Evolutionary conservation across 2,888 invertebrate genomes (phyloP).

Genomic region (Leptogaster cylindrica): DNA sequence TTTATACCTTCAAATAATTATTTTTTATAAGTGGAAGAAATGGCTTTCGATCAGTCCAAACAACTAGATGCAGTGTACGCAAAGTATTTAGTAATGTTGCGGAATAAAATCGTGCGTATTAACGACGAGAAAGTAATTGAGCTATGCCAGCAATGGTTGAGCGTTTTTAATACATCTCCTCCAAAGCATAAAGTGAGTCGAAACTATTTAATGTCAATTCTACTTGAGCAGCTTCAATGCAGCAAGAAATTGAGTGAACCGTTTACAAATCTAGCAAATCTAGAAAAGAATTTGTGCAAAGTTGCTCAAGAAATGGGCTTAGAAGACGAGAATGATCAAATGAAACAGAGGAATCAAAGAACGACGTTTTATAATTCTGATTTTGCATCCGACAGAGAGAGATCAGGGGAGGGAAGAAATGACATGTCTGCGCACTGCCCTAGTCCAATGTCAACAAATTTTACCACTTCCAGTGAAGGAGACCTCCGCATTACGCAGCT

Average conservation of each 20-base stretch:
- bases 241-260: constrained; percentile 18
- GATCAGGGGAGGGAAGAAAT: not conserved
- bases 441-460: not conserved
- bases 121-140: constrained; percentile 50
- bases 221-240: constrained; percentile 54
- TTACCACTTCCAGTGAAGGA: not conserved
- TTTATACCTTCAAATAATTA: not conserved
- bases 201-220: constrained; percentile 54
- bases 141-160: constrained; percentile 53
- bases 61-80: constrained; percentile 50
- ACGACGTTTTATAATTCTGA: no score
- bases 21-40: constrained; percentile 4
- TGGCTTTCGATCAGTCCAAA: not conserved
- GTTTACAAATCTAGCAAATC: constrained; percentile 32
- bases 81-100: constrained; percentile 50
- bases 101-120: constrained; percentile 49
- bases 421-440: not conserved
- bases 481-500: constrained; percentile 18
- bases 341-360: not conserved
- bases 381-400: not conserved
- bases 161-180: constrained; percentile 52
- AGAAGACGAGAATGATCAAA: not conserved
- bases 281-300: constrained; percentile 4
- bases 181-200: constrained; percentile 53
- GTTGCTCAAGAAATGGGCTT: constrained; percentile 18